Evolutionary conservation across 2,797 vertebrate genomes (phyloP).

Genomic region (Hypotaenidia okinawae): DNA sequence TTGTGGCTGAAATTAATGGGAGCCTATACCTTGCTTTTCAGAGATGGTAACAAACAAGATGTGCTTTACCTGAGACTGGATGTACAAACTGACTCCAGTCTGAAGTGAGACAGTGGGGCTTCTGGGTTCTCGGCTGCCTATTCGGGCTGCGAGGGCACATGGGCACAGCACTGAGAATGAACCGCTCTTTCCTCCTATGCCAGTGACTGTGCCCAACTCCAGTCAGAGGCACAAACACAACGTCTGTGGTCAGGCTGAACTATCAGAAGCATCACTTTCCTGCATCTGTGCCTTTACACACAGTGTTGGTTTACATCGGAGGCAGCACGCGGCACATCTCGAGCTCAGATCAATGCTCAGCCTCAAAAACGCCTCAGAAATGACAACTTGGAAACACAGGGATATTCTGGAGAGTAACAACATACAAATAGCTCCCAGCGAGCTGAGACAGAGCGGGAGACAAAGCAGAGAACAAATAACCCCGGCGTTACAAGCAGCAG

Average conservation of each 20-base stretch:
- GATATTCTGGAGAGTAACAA: constrained; percentile 2
- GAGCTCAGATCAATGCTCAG: neutral
- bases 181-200: neutral
- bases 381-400: constrained; percentile 38
- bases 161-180: neutral
- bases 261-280: neutral
- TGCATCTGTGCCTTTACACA: neutral
- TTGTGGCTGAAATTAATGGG: constrained; percentile 1
- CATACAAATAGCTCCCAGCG: constrained; percentile 8
- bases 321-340: neutral
- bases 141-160: neutral
- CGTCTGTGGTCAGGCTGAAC: neutral
- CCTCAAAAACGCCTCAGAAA: neutral
- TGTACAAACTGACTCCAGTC: constrained; percentile 9
- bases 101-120: neutral
- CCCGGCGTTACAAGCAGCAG: neutral
- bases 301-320: neutral
- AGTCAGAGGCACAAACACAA: neutral
- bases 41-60: neutral
- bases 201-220: neutral
- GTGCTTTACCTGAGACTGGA: neutral
- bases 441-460: neutral
- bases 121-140: neutral
- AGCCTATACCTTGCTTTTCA: constrained; percentile 19
- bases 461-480: neutral